phyloP scores from a whole-genome alignment of 2,113 vertebrate genomes.

The Oryzias celebensis region DNA sequence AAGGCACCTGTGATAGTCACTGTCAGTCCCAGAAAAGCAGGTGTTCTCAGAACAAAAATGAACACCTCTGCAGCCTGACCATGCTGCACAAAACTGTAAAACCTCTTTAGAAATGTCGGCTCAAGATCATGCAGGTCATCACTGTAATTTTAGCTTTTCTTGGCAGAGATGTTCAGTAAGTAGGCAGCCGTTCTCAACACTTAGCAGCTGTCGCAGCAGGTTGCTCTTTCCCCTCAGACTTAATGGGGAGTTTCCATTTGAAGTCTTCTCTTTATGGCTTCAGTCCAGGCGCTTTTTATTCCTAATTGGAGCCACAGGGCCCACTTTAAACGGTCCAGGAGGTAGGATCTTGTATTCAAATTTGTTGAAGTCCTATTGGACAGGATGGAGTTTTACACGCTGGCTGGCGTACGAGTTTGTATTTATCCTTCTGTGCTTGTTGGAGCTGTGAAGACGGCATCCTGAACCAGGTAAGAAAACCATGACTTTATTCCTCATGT shows the following conservation, averaged over 20 bases:
- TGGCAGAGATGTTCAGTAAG: constrained; percentile 39
- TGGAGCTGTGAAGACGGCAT: constrained; percentile 36
- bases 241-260: constrained; percentile 70
- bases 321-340: constrained; percentile 49
- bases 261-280: constrained; percentile 66
- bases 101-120: constrained; percentile 3
- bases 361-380: constrained; percentile 51
- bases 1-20: not conserved
- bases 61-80: constrained; percentile 6
- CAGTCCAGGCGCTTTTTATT: constrained; percentile 46
- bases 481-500: too few relatives aligned
- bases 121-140: not conserved
- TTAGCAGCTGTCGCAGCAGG: constrained; percentile 70
- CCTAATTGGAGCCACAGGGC: constrained; percentile 65
- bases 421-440: constrained; percentile 58
- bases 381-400: constrained; percentile 5
- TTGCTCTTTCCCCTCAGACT: constrained; percentile 54
- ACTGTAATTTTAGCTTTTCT: constrained; percentile 5
- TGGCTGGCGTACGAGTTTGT: constrained; percentile 29
- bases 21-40: constrained; percentile 29
- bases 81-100: constrained; percentile 12
- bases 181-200: constrained; percentile 50
- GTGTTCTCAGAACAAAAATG: constrained; percentile 33
- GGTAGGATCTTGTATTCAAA: constrained; percentile 14
- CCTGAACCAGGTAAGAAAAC: constrained; percentile 59